phyloP scores from a whole-genome alignment of 2,797 vertebrate species.

The Aldrovandia affinis region DNA sequence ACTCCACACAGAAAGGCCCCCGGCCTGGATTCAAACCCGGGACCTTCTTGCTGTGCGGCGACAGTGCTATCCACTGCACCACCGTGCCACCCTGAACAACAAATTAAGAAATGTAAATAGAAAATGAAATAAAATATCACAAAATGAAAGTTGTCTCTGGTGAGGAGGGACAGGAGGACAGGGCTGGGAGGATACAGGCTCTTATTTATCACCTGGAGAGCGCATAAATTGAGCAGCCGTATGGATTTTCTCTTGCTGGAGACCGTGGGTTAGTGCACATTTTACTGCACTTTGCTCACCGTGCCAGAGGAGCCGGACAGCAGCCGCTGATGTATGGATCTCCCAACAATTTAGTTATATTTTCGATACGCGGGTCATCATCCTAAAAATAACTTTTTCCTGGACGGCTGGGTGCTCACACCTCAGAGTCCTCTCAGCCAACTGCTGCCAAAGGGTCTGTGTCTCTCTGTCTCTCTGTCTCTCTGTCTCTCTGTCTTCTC shows the following conservation, averaged over 20 bases:
- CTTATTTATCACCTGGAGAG: constrained; percentile 54
- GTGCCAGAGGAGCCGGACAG: not conserved
- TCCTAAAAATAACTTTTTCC: constrained; percentile 16
- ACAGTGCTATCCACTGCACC: no score
- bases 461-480: constrained; percentile 2
- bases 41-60: no score
- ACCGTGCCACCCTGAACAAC: no score
- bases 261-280: constrained; percentile 7
- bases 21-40: no score
- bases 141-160: not conserved
- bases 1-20: no score
- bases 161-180: not conserved
- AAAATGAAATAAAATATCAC: not conserved
- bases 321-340: constrained; percentile 11
- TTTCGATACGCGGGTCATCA: not conserved
- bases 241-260: constrained; percentile 14
- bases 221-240: constrained; percentile 19
- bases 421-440: not conserved
- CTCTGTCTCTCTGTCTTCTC: constrained; percentile 27
- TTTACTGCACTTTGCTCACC: constrained; percentile 17
- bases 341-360: constrained; percentile 7
- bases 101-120: not conserved
- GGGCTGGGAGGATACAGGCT: no score
- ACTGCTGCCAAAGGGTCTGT: constrained; percentile 17
- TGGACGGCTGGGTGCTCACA: constrained; percentile 13